Conservation (phyloP, 1,140 invertebrate genomes). For the Diuraphis noxia region DNA sequence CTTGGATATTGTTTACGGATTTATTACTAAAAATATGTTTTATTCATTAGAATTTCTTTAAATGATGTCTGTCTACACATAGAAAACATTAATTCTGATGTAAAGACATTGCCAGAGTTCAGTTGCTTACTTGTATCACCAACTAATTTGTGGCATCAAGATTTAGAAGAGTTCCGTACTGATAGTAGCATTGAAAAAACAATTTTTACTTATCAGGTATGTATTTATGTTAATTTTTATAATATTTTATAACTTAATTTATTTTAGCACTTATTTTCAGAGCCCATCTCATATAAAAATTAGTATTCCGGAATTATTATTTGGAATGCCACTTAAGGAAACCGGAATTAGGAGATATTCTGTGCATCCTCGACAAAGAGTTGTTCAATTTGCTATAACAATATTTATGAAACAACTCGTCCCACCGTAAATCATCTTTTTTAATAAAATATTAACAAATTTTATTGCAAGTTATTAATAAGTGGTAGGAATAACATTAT, state of each 20-base stretch:
- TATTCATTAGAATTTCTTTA: slow-evolving; percentile 64
- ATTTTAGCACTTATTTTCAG: slow-evolving; percentile 60
- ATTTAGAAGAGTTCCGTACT: slow-evolving; percentile 73
- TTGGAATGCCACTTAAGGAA: slow-evolving; percentile 87
- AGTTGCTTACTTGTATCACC: slow-evolving; percentile 91
- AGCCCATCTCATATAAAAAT: slow-evolving; percentile 77
- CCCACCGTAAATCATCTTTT: slow-evolving; percentile 65
- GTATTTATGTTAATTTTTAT: slow-evolving; percentile 47
- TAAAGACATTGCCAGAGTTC: slow-evolving; percentile 79
- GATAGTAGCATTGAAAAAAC: slow-evolving; percentile 79
- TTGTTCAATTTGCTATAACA: slow-evolving; percentile 88
- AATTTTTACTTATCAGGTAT: slow-evolving; percentile 80
- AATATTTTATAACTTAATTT: not conserved
- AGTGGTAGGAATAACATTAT: not conserved
- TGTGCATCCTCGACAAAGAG: slow-evolving; percentile 75
- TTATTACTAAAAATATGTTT: slow-evolving; percentile 62
- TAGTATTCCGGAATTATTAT: slow-evolving; percentile 85
- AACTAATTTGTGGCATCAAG: slow-evolving; percentile 89
- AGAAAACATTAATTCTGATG: slow-evolving; percentile 69
- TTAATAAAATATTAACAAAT: not conserved
- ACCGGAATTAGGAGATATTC: slow-evolving; percentile 88
- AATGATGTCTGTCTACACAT: slow-evolving; percentile 85
- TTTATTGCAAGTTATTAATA: not conserved
- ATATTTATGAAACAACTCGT: slow-evolving; percentile 82
- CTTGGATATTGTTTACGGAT: slow-evolving; percentile 49